Evolutionary conservation across 2,113 vertebrate genomes (phyloP), one percentile per base, ranked within the genome.

Genomic region (Carlito syrichta): DNA sequence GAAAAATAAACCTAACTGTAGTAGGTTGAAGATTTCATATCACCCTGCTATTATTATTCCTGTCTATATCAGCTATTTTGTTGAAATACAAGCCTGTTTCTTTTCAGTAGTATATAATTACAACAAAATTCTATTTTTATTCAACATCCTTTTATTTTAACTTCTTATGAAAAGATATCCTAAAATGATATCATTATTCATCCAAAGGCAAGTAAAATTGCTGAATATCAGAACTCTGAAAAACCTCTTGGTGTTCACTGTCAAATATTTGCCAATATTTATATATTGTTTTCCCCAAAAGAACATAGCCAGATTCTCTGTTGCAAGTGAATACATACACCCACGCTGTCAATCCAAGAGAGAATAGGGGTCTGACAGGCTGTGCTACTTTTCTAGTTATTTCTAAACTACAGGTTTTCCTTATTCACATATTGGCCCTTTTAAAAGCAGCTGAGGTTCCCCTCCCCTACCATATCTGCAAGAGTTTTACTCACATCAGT

Each of bases 181-280:
- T 95, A 73, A 8, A 92, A 30, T 17, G 8, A 62, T 23, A 69
- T 81, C 32, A 69, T 50, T 74, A 90, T 96, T 79, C 6, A 52
- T 68, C 35, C 35, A 40, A 69, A 83, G 38, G 13, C 92, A 89
- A 87, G 4, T 27, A 63, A 88, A 68, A 73, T 43, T 79, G 11
- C 4, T 79, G 9, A 76, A 5, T 73, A 63, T 86, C 35, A 84
- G 7, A 48, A 43, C 3, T 20, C 14, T n/a, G 13, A 69, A 35
- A 73, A 94, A 52, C 2, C 5, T 83, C 27, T 11, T 32, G 84
- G 7, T 43, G 56, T 35, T 86, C 40, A 58, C 1, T 89, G 10
- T 81, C 58, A 91, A 76, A 58, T 58, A 82, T 77, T 94, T 86
- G 25, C 48, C 63, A 90, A n/a, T 87, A 90, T 82, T 76, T 95